Percentiles rank a stretch among this genome's conserved stretches.
Evolutionary conservation across 53 echinoderm and acorn worm species (phyloP).

Genomic region (Mesocentrotus franciscanus): DNA sequence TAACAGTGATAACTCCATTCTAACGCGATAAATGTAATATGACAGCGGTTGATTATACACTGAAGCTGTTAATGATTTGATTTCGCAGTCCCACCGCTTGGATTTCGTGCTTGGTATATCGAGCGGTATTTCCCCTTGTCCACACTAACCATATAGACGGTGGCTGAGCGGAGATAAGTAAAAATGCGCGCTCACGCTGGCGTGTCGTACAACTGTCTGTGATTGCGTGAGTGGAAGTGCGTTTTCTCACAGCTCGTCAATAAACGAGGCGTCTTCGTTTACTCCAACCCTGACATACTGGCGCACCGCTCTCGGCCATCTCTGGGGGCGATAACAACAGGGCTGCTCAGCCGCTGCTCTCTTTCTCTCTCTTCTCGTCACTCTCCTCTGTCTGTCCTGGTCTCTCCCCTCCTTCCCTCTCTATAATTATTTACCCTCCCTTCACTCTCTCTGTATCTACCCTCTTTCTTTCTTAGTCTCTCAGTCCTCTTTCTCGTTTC

Average conservation of each 20-base stretch:
- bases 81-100: conserved; percentile 34
- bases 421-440: neutral
- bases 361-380: neutral
- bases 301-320: conserved; percentile 44
- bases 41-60: conserved; percentile 49
- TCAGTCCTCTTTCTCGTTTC: neutral
- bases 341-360: neutral
- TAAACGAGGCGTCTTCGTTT: conserved; percentile 62
- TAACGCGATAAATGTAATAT: neutral
- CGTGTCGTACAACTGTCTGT: conserved; percentile 49
- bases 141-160: neutral
- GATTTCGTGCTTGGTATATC: conserved; percentile 32
- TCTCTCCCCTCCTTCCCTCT: neutral
- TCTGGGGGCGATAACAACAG: conserved; percentile 43
- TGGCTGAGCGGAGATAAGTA: neutral
- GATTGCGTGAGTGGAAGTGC: conserved; percentile 49
- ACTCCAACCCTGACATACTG: conserved; percentile 51
- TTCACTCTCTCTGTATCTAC: neutral
- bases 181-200: conserved; percentile 56
- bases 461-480: neutral
- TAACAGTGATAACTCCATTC: conserved; percentile 34
- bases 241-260: conserved; percentile 58
- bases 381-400: neutral
- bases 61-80: conserved; percentile 40
- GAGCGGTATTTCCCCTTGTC: conserved; percentile 20